Evolutionary conservation across 2,888 invertebrate species (phyloP), one percentile per base, ranked within the genome.

Genomic region (Scaptomyza caliginosa): DNA sequence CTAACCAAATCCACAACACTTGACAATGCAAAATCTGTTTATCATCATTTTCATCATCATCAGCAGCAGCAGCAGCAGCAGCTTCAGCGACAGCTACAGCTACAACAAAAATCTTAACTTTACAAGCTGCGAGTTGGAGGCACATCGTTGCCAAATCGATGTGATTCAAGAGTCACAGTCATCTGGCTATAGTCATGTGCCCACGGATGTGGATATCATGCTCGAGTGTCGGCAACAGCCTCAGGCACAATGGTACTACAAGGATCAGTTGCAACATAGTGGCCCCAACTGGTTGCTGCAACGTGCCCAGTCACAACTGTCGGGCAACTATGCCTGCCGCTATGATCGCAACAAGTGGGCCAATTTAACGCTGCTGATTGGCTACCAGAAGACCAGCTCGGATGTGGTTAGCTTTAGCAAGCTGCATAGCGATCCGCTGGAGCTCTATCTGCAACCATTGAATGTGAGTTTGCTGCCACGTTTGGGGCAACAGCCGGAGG

Each of bases 311-410:
- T 1, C 51, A 0, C 26, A 58, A 1, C 86, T 89, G 55, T 81
- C 87, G 13, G 91, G 90, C 11, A 57, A 67, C 10, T 91, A 91
- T 62, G 79, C 88, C 21, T 91, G 91, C 54, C 54, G 49, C 17
- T 74, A 74, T 23, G 68, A 24, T 32, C 54, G 59, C 4, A 51
- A 43, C 2, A 74, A 68, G 21, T 90, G 90, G 90, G 83, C 88
- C 7, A 91, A 91, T 80, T 40, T 90, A 3, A 88, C 89, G 1
- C 64, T 91, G 16, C 70, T 65, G 10, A 74, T 91, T 36, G 87
- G 85, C 42, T 56, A 26, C 54, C 42, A 50, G 4, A 6, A 11
- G 24, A 6, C 11, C 6, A 50, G 17, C 54, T 68, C 64, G 40
- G 88, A 88, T 36, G 63, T 87, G 50, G 88, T 74, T 23, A 68